phyloP scores from a whole-genome alignment of 2,888 invertebrate species.

The Drosophila falleni region DNA sequence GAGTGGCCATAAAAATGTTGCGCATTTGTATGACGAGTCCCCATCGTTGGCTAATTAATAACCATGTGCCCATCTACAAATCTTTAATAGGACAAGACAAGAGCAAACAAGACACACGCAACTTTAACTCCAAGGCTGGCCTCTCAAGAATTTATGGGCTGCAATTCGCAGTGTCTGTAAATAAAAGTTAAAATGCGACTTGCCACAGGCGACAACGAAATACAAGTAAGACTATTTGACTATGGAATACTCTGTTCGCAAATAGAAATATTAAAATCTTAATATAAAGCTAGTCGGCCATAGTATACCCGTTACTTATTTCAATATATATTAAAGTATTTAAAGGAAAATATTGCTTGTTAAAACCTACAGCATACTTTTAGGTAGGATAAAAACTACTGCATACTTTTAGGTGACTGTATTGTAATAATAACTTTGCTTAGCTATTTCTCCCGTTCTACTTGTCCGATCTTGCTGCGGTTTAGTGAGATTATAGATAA shows the following conservation, averaged over 20 bases:
- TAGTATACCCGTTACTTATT: too few species aligned
- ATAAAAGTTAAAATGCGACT: constrained; percentile 54
- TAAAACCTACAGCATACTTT: too few species aligned
- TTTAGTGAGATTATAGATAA: too few species aligned
- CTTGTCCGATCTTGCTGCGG: too few species aligned
- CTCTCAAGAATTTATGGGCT: constrained; percentile 52
- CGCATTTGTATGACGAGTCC: constrained; percentile 51
- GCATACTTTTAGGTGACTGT: too few species aligned
- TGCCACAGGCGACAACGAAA: constrained; percentile 23
- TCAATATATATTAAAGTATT: too few species aligned
- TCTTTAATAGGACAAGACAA: constrained; percentile 16
- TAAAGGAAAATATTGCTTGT: too few species aligned
- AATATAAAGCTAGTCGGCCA: too few species aligned
- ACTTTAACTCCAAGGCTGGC: constrained; percentile 33
- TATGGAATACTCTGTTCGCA: neutral
- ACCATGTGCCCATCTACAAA: constrained; percentile 33
- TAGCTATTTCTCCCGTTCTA: too few species aligned
- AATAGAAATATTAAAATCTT: neutral
- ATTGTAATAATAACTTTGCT: too few species aligned
- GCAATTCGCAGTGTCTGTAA: constrained; percentile 39
- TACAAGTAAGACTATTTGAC: neutral
- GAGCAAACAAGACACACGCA: constrained; percentile 15
- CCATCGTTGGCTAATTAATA: constrained; percentile 61
- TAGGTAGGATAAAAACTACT: too few species aligned
- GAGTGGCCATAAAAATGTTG: constrained; percentile 59